Base-by-base conservation (phyloP, 1,140 invertebrate species). In the Octopus bimaculoides region DNA sequence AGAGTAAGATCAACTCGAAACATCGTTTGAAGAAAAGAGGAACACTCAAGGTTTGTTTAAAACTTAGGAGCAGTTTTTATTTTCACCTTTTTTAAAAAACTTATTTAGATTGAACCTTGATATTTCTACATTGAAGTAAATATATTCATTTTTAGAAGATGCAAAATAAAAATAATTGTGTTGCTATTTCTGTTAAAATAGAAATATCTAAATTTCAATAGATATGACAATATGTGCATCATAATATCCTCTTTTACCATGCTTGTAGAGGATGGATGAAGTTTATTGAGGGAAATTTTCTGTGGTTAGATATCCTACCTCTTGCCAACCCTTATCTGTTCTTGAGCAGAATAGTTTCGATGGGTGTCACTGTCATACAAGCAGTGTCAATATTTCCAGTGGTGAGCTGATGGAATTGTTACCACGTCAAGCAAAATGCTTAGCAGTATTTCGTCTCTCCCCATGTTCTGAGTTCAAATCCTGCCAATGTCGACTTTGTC, bases 11-110 rank as follows among this genome's bases (percentile, higher is more conserved):
- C 10, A 82, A 74, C 73, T 81, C 77, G 9, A 87, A 87, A 75
- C 66, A 71, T 71, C 84, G 82, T 71, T 73, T 79, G 75, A 86
- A 88, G 78, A 84, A 85, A 73, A 76, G 85, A 61, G 88, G 88
- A 53, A 79, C 82, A n/a, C 78, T 85, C 52, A 89, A 88, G 86
- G 88, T 88, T 77, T 26, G 17, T 20, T 41, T 41, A 41, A 41
- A 41, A 41, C 3, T 3, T 41, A 41, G 26, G 26, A 3, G 7
- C 17, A 6, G 66, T 71, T 14, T 14, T 71, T 71, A n/a, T 71
- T 61, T 61, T 61, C 17, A 12, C 17, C 17, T 71, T 71, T 8
- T 9, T 6, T 71, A 6, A 71, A 12, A 5, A 9, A 14, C 6
- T 71, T 71, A 6, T 10, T 17, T 71, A 17, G 9, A 14, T 12